Percentiles rank a stretch among this genome's conserved stretches.
phyloP scores from a whole-genome alignment of 2,888 invertebrate genomes.

The Clitarchus hookeri region DNA sequence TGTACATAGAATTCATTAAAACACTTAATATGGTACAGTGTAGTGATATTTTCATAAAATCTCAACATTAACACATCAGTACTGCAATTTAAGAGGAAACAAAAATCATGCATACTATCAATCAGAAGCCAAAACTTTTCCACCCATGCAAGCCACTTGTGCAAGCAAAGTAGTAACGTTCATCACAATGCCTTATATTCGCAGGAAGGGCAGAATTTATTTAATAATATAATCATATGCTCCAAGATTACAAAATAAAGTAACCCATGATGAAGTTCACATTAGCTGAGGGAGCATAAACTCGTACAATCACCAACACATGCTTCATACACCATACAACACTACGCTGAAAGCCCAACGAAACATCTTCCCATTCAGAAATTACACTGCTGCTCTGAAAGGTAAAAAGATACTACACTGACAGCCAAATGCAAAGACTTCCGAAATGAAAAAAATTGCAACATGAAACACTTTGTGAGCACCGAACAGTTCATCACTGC shows the following conservation, averaged over 20 bases:
- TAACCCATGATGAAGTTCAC: not conserved
- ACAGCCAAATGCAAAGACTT: not conserved
- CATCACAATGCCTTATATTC: not conserved
- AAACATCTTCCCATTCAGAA: not conserved
- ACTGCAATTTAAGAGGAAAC: not conserved
- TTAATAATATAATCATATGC: not conserved
- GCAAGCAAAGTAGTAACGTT: not conserved
- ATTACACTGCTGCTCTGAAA: not conserved
- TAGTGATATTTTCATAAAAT: no score
- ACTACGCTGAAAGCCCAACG: not conserved
- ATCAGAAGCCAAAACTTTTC: conserved; percentile 11
- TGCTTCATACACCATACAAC: not conserved
- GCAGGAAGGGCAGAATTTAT: not conserved
- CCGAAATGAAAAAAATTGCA: not conserved
- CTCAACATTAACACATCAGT: no score
- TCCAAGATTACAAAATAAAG: not conserved
- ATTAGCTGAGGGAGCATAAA: not conserved
- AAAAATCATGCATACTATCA: not conserved
- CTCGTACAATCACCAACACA: not conserved
- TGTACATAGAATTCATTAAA: no score
- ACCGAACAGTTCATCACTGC: not conserved
- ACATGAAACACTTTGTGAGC: conserved; percentile 1
- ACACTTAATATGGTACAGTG: no score
- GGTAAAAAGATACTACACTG: not conserved
- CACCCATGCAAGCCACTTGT: not conserved